Percentiles rank a stretch among this genome's conserved stretches.
Evolutionary conservation across 53 echinoderm and acorn worm genomes (phyloP).

Genomic region (Crossaster papposus): DNA sequence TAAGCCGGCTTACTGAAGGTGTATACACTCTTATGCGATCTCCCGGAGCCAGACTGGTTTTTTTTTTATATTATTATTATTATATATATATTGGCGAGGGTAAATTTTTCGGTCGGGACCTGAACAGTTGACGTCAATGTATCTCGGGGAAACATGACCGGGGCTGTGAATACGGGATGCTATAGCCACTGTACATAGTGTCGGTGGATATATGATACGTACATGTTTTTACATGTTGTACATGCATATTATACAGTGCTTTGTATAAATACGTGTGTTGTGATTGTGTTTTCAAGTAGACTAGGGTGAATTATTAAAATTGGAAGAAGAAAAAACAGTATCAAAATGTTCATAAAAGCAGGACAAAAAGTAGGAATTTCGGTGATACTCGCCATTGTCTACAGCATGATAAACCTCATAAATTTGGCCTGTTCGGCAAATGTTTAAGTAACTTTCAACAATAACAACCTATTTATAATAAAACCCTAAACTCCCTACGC

Average conservation of each 20-base stretch:
- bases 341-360: too few species aligned
- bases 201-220: not conserved
- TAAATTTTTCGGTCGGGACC: slow-evolving; percentile 19
- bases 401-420: too few species aligned
- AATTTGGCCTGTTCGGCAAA: too few species aligned
- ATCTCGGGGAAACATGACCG: slow-evolving; percentile 19
- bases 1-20: not conserved
- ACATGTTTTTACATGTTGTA: not conserved
- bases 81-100: not conserved
- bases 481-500: too few species aligned
- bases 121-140: slow-evolving; percentile 45
- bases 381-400: too few species aligned
- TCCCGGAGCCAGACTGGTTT: slow-evolving; percentile 58
- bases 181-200: not conserved
- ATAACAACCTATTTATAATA: too few species aligned
- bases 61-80: not conserved
- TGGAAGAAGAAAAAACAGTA: too few species aligned
- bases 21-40: slow-evolving; percentile 13
- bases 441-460: too few species aligned
- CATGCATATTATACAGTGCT: not conserved
- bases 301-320: too few species aligned
- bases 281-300: too few species aligned
- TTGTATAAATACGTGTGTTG: not conserved
- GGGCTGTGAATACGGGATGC: not conserved
- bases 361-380: too few species aligned